phyloP scores from a whole-genome alignment of 2,797 vertebrate genomes.

The Pseudopleuronectes americanus region DNA sequence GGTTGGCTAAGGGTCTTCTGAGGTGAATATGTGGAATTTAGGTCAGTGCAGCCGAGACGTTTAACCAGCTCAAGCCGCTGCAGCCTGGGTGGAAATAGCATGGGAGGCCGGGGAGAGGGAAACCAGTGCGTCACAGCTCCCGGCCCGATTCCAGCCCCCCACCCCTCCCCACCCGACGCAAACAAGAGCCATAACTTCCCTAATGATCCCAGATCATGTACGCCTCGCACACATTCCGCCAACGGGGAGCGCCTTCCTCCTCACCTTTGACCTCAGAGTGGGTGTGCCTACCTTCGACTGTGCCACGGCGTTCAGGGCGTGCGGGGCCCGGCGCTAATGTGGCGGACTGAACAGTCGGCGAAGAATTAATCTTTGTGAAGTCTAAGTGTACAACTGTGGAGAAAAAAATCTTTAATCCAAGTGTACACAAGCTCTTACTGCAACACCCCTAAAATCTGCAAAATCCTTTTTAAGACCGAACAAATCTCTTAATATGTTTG shows the following conservation, averaged over 20 bases:
- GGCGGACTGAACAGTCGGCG: constrained; percentile 6
- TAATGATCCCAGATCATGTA: constrained; percentile 76
- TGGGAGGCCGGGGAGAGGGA: constrained; percentile 79
- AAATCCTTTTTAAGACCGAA: constrained; percentile 52
- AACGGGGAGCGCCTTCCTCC: constrained; percentile 61
- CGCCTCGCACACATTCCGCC: constrained; percentile 57
- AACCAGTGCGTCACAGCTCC: constrained; percentile 76
- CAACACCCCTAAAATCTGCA: constrained; percentile 34
- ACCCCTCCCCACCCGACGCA: constrained; percentile 44
- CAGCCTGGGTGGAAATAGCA: constrained; percentile 81
- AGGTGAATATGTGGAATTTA: constrained; percentile 86
- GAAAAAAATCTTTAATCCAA: constrained; percentile 32
- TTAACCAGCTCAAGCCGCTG: constrained; percentile 79
- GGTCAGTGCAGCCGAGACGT: constrained; percentile 82
- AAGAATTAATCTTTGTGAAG: background rate
- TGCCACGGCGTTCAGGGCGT: constrained; percentile 14
- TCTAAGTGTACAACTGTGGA: constrained; percentile 28
- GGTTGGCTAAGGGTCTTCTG: constrained; percentile 80
- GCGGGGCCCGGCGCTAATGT: background rate
- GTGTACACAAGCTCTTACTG: constrained; percentile 37
- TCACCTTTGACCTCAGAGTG: constrained; percentile 64
- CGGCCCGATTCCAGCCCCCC: constrained; percentile 59
- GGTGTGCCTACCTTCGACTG: constrained; percentile 54
- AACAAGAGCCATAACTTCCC: constrained; percentile 80
- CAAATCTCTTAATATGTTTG: constrained; percentile 64